Base-by-base conservation (phyloP, 1,140 invertebrate genomes). In the Magallana gigas region DNA sequence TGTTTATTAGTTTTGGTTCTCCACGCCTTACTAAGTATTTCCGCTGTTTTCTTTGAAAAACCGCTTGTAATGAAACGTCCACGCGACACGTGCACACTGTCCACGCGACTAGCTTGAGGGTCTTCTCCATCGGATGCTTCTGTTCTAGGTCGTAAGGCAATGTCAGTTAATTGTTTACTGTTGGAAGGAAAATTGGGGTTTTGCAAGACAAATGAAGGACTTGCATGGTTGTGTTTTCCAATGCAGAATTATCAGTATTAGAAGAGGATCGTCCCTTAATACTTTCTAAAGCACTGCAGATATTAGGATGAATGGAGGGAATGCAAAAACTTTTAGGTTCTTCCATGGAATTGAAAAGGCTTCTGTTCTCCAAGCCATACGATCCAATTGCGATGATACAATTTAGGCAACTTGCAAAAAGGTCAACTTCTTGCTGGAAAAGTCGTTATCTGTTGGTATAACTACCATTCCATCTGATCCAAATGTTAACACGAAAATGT, bases 271-370 rank as follows among this genome's bases (percentile, higher is more conserved):
- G 3, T 91, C 88, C 48, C 83, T 29, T 56, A 57, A 29, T n/a
- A 90, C 59, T 60, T 91, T 90, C 58, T 83, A n/a, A 8, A 91
- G 48, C 12, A 82, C 58, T 58, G 60, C 29, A 1, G 64, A 71
- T 11, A 91, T 85, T 48, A 90, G 29, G 80, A 84, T 88, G 87
- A 91, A 91, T 83, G 90, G 91, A 8, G 87, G 83, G 81, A 91
- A 90, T 23, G 83, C 56, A 87, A 91, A 91, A 36, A 36, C 23
- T n/a, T 82, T 57, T 48, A 36, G 8, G 14, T 64, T 85, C 48
- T 5, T 4, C 87, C 87, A 85, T 11, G 56, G 64, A 48, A 82
- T 57, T 48, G 58, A 18, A 60, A 88, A 82, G 5, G 87, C 83
- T 64, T 88, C 87, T 57, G 76, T 85, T 57, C 8, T 23, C 7